phyloP scores from a whole-genome alignment of 2,888 invertebrate species.

The Drosophila colorata region DNA sequence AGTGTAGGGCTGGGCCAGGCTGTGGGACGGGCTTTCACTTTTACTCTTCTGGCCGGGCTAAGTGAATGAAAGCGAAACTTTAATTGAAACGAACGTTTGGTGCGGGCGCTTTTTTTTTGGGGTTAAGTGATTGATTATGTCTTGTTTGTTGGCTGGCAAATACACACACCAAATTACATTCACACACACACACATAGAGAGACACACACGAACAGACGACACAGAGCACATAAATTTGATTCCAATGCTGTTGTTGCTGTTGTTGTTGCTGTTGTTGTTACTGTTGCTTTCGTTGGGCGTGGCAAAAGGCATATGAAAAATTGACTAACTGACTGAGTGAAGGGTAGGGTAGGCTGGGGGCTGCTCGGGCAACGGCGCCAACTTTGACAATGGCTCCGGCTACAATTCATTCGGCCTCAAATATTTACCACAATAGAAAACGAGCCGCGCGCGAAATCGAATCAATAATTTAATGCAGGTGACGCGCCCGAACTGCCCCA shows the following conservation, averaged over 20 bases:
- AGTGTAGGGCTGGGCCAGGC: constrained; percentile 15
- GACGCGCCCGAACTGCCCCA: constrained; percentile 27
- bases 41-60: constrained; percentile 20
- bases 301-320: constrained; percentile 54
- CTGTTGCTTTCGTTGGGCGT: constrained; percentile 55
- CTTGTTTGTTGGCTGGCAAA: constrained; percentile 59
- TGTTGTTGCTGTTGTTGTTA: constrained; percentile 36
- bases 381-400: constrained; percentile 56
- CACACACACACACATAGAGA: constrained; percentile 3
- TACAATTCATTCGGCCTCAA: constrained; percentile 58
- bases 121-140: constrained; percentile 77
- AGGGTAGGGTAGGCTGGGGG: not conserved
- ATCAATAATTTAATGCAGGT: constrained; percentile 80
- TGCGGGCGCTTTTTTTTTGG: constrained; percentile 47
- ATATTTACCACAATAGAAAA: constrained; percentile 71
- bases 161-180: constrained; percentile 8
- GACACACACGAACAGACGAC: constrained; percentile 14
- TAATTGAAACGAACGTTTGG: constrained; percentile 74
- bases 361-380: constrained; percentile 36
- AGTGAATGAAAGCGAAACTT: constrained; percentile 74
- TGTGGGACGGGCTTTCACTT: constrained; percentile 8
- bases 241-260: constrained; percentile 22
- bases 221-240: constrained; percentile 47
- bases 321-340: constrained; percentile 56
- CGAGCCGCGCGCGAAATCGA: constrained; percentile 75